These are phyloP conservation scores for Julus scanicus DNA, from an alignment of 2,888 invertebrate genomes.

Conservation along the genomic window DNA sequence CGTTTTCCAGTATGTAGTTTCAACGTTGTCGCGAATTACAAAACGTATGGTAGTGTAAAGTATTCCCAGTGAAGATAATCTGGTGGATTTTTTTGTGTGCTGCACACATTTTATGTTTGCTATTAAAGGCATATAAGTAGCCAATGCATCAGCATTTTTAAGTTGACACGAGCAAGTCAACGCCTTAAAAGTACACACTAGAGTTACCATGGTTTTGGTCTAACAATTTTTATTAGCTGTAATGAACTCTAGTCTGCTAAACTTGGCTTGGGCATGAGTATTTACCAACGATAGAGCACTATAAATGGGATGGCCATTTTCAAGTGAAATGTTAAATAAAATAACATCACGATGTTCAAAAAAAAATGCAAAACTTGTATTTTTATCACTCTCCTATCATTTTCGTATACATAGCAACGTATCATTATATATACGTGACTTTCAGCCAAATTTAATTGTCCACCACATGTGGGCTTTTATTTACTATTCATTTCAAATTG, in stretches of 20 bases:
- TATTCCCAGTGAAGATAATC: slow-evolving; percentile 42
- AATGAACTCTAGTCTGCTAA: neutral
- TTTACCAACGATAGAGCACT: slow-evolving; percentile 19
- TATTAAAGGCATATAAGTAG: slow-evolving; percentile 3
- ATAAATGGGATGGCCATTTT: neutral
- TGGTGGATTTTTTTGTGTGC: neutral
- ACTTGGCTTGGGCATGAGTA: neutral
- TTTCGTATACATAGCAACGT: neutral
- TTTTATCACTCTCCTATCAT: neutral
- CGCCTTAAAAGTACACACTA: slow-evolving; percentile 45
- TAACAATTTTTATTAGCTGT: slow-evolving; percentile 18
- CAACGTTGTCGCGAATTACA: neutral
- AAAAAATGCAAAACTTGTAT: slow-evolving; percentile 37
- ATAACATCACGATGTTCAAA: neutral
- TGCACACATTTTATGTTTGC: neutral
- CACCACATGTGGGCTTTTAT: neutral
- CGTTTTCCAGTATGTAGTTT: neutral
- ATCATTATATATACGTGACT: neutral
- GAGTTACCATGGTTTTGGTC: slow-evolving; percentile 18
- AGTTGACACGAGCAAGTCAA: slow-evolving; percentile 46
- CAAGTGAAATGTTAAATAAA: neutral
- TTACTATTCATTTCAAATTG: slow-evolving; percentile 23
- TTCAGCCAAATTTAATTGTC: neutral
- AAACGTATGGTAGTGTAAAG: neutral
- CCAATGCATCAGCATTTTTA: slow-evolving; percentile 51